These are phyloP conservation scores for Caenorhabditis elegans DNA, from an alignment of 1,140 invertebrate species.

Conservation along the genomic window DNA sequence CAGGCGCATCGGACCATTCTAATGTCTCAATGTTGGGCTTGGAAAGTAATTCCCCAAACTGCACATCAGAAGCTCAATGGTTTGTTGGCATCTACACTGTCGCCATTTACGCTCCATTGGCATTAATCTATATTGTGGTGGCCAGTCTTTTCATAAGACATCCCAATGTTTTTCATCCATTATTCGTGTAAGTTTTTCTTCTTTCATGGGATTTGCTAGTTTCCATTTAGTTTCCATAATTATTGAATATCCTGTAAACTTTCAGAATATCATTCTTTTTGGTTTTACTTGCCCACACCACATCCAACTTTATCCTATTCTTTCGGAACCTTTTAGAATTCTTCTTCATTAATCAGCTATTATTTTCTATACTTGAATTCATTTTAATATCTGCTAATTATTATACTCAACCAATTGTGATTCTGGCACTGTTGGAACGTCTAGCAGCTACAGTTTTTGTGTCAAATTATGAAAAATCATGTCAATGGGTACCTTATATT, in stretches of 20 bases:
- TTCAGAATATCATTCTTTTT: neutral
- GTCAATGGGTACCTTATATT: neutral
- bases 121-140: neutral
- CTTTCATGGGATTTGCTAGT: neutral
- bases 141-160: conserved; percentile 5
- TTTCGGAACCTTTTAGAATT: neutral
- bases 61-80: neutral
- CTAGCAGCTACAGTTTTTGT: neutral
- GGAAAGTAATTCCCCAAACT: neutral
- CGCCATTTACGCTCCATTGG: conserved; percentile 12
- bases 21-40: conserved; percentile 13
- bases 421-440: neutral
- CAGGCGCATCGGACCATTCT: neutral
- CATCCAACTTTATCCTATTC: neutral
- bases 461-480: neutral
- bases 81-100: conserved; percentile 12
- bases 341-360: neutral
- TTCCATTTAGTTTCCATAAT: neutral
- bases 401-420: conserved; percentile 15
- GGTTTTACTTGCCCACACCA: neutral
- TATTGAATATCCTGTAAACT: neutral
- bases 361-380: neutral
- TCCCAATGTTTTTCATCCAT: neutral
- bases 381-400: neutral
- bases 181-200: neutral